Conservation (phyloP, 1,140 invertebrate species). For the Brachionus asplanchnoidis region DNA sequence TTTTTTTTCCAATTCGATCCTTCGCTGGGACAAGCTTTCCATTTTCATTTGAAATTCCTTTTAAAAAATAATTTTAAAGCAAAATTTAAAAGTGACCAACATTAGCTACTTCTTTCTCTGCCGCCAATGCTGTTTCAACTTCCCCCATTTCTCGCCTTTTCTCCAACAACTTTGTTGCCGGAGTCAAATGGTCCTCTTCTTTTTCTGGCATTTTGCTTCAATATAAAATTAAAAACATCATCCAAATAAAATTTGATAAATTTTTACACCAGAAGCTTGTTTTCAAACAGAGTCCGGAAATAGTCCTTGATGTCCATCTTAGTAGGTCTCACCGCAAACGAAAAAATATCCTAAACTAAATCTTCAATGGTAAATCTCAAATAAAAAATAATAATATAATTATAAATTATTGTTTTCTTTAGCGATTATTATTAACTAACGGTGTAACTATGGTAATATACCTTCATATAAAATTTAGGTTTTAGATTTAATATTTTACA, state of each 20-base stretch:
- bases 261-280: constrained; percentile 57
- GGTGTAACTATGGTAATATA: constrained; percentile 13
- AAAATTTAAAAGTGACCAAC: background rate
- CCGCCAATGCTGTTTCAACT: constrained; percentile 55
- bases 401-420: constrained; percentile 22
- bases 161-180: constrained; percentile 56
- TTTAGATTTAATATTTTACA: background rate
- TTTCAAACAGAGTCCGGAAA: constrained; percentile 56
- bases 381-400: constrained; percentile 29
- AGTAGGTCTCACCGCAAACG: background rate
- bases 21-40: constrained; percentile 57
- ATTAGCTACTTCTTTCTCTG: constrained; percentile 53
- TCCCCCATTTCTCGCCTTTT: constrained; percentile 57
- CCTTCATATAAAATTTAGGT: background rate
- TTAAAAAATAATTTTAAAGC: background rate
- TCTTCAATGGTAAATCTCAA: background rate
- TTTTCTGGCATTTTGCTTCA: constrained; percentile 57
- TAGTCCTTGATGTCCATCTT: constrained; percentile 55
- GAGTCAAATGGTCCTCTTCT: constrained; percentile 57
- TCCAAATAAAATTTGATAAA: background rate
- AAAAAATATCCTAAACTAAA: background rate
- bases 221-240: background rate
- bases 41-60: constrained; percentile 59
- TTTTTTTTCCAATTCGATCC: constrained; percentile 57
- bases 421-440: constrained; percentile 16